Evolutionary conservation across 2,888 invertebrate genomes (phyloP), one percentile per base, ranked within the genome.

Genomic region (Hololepta plana): DNA sequence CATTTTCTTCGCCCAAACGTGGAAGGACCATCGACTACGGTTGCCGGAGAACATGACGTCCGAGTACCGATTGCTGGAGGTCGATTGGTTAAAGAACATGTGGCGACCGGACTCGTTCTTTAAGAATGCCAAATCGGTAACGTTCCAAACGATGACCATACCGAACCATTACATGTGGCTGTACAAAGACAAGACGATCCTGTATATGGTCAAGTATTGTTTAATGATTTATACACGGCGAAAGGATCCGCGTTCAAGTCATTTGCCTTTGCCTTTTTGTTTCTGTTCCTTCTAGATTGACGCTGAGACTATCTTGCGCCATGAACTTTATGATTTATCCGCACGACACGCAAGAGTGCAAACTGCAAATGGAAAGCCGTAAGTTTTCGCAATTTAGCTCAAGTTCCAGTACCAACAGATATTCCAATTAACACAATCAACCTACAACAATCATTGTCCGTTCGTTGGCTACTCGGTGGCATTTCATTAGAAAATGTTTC

Each of bases 301-400:
- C 90, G 0, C 51, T 90, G 34, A 76, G 76, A 36, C 56, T 91
- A 15, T 88, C 87, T 1, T 91, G 90, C 45, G 85, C 85, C 1
- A 91, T 91, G 90, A 85, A 88, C 54, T 87, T 90, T 51, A 71
- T 84, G 44, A 82, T 87, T 45, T 91, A 90, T 53, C 90, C 90
- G 0, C 88, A 90, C 45, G 90, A 90, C 46, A 87, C 87, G 0
- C 90, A 91, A 55, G 84, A 84, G 51, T 91, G 90, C 49, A 84
- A 85, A 55, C 61, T 90, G 34, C 85, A 88, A 58, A 87, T 90
- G 80, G 88, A 90, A 53, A 90, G 88, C 51, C 60, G 90, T 90
- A 57, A 82, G 88, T 75, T 44, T 14, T 17, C 22, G 14, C 14
- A n/a, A 14, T n/a, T 12, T n/a, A n/a, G n/a, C n/a, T n/a, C n/a